Base-by-base conservation (phyloP, 2,888 invertebrate genomes). In the Orchesella flavescens region DNA sequence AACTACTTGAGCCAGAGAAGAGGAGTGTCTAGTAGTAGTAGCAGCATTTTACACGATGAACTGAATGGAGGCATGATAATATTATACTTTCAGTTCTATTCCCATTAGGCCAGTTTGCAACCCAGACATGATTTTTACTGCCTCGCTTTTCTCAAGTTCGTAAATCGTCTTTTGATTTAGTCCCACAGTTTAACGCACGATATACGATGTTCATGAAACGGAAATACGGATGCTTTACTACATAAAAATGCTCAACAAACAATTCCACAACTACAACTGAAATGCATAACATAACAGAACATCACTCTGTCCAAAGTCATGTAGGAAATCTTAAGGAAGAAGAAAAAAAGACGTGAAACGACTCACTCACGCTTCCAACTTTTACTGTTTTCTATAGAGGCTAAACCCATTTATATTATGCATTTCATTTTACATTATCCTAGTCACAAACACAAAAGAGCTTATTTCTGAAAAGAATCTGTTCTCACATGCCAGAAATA, bases 151-250 rank as follows among this genome's bases (percentile, higher is more conserved):
- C 78, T 71, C 65, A 53, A 19, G 65, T 72, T 19, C 65, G 34
- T 72, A 79, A 79, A 79, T 79, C 79, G 72, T 55, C 57, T 55
- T 72, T 79, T 79, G 79, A 79, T 79, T 79, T 72, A 72, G 43
- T 57, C 49, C 43, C 43, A 23, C 72, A 63, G 44, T 72, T 79
- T 72, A 79, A 79, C 79, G 65, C 65, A 72, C 79, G 72, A 79
- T 78, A 57, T 55, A 79, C 72, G 44, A 23, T 15, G 72, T 43
- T 55, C 65, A 57, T 79, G 79, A 72, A 72, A 73, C 72, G 72
- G 79, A 79, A 65, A 53, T 71, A 61, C 0, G 71, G 63, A 71
- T 63, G 61, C 13, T 49, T 23, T 15, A 23, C 43, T 59, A 17
- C 24, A 43, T 63, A n/a, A 13, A n/a, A n/a, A 71, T 49, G 49